Evolutionary conservation across 2,888 invertebrate genomes (phyloP).

Genomic region (Ennomos erosarius): DNA sequence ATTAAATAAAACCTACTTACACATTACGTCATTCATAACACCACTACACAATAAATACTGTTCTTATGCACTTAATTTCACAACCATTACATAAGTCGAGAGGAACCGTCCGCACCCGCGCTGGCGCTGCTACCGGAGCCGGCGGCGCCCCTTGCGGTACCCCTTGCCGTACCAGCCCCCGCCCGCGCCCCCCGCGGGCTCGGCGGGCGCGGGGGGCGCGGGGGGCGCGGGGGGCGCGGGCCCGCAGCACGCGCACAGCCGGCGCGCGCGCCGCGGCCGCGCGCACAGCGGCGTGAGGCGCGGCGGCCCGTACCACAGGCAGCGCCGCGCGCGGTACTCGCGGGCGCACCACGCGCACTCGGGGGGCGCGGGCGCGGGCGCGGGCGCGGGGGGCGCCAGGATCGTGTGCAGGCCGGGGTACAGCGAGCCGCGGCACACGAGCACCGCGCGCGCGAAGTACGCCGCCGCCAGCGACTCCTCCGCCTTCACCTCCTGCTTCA

Average conservation of each 20-base stretch:
- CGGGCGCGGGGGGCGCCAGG: slow-evolving; percentile 79
- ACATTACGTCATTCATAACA: too few relatives aligned
- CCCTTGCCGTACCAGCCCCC: slow-evolving; percentile 95
- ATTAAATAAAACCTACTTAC: not conserved
- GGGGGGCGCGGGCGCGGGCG: slow-evolving; percentile 43
- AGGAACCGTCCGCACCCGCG: too few relatives aligned
- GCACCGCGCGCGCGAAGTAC: slow-evolving; percentile 76
- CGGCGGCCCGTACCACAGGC: slow-evolving; percentile 84
- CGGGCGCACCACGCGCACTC: slow-evolving; percentile 69
- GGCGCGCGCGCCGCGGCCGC: slow-evolving; percentile 34
- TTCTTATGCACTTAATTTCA: not conserved
- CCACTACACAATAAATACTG: not conserved
- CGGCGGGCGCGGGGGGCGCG: slow-evolving; percentile 33
- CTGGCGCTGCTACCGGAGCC: slow-evolving; percentile 69
- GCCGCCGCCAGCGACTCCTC: slow-evolving; percentile 67
- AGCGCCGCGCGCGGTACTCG: slow-evolving; percentile 60
- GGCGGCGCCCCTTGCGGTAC: slow-evolving; percentile 89
- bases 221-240: slow-evolving; percentile 4
- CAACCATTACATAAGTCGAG: not conserved
- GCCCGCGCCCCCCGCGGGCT: slow-evolving; percentile 44
- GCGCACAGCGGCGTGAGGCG: slow-evolving; percentile 67
- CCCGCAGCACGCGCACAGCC: slow-evolving; percentile 30
- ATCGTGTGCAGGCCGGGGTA: slow-evolving; percentile 87
- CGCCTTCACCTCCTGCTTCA: too few relatives aligned
- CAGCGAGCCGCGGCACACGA: slow-evolving; percentile 74